Evolutionary conservation across 1,140 invertebrate genomes (phyloP).

Genomic region (Pectinophora gossypiella): DNA sequence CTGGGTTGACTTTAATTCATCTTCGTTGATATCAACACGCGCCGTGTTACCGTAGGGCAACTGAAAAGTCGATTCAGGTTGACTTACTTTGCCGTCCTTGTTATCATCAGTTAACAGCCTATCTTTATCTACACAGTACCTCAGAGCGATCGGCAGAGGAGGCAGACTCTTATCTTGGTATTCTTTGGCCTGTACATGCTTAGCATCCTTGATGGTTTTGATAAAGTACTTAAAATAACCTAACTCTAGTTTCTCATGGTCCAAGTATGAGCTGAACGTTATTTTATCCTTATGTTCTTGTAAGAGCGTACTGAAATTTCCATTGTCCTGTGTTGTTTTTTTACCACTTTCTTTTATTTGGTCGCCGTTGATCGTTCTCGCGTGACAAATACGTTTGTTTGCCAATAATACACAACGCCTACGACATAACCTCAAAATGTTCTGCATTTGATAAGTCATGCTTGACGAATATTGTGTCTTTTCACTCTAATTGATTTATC

Average conservation of each 20-base stretch:
- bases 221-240: constrained; percentile 63
- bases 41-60: constrained; percentile 41
- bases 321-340: constrained; percentile 16
- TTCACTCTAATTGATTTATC: not conserved
- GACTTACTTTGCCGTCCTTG: constrained; percentile 7
- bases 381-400: constrained; percentile 28
- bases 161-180: constrained; percentile 37
- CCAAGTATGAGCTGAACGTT: constrained; percentile 55
- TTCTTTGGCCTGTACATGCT: constrained; percentile 25
- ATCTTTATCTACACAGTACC: constrained; percentile 54
- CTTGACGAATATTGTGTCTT: not conserved
- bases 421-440: constrained; percentile 39
- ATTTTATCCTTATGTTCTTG: constrained; percentile 47
- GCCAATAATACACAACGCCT: constrained; percentile 17
- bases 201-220: constrained; percentile 48
- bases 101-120: constrained; percentile 35
- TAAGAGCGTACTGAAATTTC: constrained; percentile 38
- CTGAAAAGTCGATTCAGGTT: constrained; percentile 30
- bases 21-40: constrained; percentile 25
- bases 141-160: constrained; percentile 47
- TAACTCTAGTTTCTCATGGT: constrained; percentile 53
- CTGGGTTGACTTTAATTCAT: constrained; percentile 13
- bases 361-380: constrained; percentile 15
- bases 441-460: constrained; percentile 18
- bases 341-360: constrained; percentile 14